A percentile compares a stretch with the other conserved stretches of the same genome.
These are phyloP conservation scores for Channa maculata DNA, from an alignment of 2,113 vertebrate genomes.

Conservation along the genomic window DNA sequence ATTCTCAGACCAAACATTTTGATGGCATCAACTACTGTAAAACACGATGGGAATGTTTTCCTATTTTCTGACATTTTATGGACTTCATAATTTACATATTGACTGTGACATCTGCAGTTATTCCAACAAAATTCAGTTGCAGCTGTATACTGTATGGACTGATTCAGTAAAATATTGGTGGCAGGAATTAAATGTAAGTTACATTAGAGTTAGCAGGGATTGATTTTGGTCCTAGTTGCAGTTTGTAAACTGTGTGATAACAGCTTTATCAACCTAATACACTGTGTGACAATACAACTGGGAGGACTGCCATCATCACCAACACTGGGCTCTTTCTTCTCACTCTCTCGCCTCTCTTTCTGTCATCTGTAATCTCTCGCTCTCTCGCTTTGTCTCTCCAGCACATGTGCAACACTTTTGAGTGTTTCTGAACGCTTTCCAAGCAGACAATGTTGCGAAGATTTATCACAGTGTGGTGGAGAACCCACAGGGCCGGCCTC, in stretches of 20 bases:
- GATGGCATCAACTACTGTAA: too few relatives aligned
- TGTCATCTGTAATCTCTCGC: not conserved
- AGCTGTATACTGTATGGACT: too few relatives aligned
- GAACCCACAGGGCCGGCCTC: constrained; percentile 40
- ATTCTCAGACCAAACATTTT: too few relatives aligned
- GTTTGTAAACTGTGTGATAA: not conserved
- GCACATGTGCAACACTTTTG: constrained; percentile 43
- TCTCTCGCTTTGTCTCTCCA: constrained; percentile 24
- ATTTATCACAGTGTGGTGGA: constrained; percentile 66
- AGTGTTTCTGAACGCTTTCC: constrained; percentile 51
- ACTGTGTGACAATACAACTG: not conserved
- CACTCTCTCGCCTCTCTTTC: not conserved
- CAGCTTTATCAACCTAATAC: not conserved
- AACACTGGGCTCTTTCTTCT: not conserved
- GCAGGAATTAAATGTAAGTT: too few relatives aligned
- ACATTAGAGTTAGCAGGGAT: too few relatives aligned
- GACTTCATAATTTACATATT: too few relatives aligned
- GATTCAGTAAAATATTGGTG: not conserved
- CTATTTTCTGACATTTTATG: too few relatives aligned
- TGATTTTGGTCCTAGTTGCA: too few relatives aligned
- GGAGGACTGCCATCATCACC: constrained; percentile 19
- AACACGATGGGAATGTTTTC: too few relatives aligned
- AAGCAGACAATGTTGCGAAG: constrained; percentile 64
- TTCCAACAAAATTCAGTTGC: too few relatives aligned
- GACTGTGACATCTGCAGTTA: too few relatives aligned